Conservation (phyloP, 2,888 invertebrate species). For the Chrysodeixis includens region DNA sequence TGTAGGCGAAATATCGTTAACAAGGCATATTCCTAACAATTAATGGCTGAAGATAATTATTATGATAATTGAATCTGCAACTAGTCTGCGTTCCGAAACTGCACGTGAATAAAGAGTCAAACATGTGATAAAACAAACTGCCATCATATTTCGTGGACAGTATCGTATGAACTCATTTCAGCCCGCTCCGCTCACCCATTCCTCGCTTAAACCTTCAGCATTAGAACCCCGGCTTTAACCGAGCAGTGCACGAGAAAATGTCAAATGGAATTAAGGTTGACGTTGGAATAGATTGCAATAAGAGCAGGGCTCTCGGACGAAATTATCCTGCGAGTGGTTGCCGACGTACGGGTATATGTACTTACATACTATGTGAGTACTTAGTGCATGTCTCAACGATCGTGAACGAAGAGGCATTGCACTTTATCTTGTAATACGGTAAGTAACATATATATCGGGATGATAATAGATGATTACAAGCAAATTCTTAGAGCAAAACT, state of each 20-base stretch:
- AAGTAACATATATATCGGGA: background rate
- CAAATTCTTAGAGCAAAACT: no score
- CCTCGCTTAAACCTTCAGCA: background rate
- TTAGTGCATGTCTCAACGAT: background rate
- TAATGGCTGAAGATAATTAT: no score
- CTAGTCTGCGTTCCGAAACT: no score
- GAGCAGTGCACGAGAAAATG: conserved; percentile 45
- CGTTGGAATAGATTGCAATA: conserved; percentile 61
- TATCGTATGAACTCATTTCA: background rate
- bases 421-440: background rate
- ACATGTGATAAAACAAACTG: no score
- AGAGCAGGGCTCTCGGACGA: conserved; percentile 57
- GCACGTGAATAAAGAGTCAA: no score
- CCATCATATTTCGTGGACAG: background rate
- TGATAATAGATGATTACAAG: no score
- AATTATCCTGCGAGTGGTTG: conserved; percentile 41
- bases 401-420: conserved; percentile 2
- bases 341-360: background rate
- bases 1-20: no score
- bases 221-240: conserved; percentile 4
- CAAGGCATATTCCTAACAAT: no score
- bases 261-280: conserved; percentile 53
- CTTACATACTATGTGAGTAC: background rate
- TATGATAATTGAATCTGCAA: no score
- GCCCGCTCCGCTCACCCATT: background rate